These are phyloP conservation scores for Ageneiosus marmoratus DNA, from an alignment of 2,113 vertebrate genomes.

Conservation along the genomic window DNA sequence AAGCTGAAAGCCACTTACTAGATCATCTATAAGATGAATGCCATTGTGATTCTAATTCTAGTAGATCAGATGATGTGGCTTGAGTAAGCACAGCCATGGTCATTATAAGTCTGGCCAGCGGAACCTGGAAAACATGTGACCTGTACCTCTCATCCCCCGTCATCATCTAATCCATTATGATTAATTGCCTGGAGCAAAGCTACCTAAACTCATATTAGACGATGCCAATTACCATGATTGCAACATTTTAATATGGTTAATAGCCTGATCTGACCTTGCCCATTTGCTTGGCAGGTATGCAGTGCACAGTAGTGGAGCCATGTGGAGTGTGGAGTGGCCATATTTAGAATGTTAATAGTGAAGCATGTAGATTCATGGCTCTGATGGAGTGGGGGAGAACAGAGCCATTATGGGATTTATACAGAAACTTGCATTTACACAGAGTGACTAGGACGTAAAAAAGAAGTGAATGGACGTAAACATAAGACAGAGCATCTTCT, in stretches of 20 bases:
- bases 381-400: slow-evolving; percentile 34
- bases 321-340: slow-evolving; percentile 71
- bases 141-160: slow-evolving; percentile 62
- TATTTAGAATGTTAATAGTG: slow-evolving; percentile 72
- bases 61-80: slow-evolving; percentile 36
- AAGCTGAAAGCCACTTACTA: neutral
- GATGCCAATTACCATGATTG: slow-evolving; percentile 79
- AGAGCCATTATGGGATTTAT: neutral
- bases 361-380: slow-evolving; percentile 60
- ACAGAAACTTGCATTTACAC: slow-evolving; percentile 44
- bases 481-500: slow-evolving; percentile 50
- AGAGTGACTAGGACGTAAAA: slow-evolving; percentile 46
- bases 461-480: slow-evolving; percentile 32
- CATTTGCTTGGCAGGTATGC: slow-evolving; percentile 72
- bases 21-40: neutral
- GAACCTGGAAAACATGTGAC: slow-evolving; percentile 54
- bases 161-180: slow-evolving; percentile 75
- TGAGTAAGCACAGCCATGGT: slow-evolving; percentile 32
- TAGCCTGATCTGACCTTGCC: slow-evolving; percentile 80
- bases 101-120: slow-evolving; percentile 35
- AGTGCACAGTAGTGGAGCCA: slow-evolving; percentile 51
- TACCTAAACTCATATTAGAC: slow-evolving; percentile 77
- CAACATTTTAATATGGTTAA: slow-evolving; percentile 78
- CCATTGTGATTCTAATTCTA: neutral
- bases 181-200: slow-evolving; percentile 74